A percentile compares a stretch with the other conserved stretches of the same genome.
phyloP scores from a whole-genome alignment of 1,140 invertebrate species.

The Lamellibrachia luymesi region DNA sequence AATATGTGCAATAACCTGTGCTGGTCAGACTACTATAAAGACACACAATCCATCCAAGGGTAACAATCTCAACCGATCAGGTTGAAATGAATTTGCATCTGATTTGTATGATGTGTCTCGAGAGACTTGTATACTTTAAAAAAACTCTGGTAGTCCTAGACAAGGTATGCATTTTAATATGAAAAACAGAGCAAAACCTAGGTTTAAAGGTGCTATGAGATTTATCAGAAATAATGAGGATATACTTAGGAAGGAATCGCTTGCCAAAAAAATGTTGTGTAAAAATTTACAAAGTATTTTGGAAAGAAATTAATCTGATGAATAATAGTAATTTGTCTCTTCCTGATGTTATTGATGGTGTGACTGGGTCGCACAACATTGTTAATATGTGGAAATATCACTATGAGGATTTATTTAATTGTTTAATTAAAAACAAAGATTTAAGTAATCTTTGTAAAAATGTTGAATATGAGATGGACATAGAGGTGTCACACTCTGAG shows the following conservation, averaged over 20 bases:
- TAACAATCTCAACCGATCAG: constrained; percentile 6
- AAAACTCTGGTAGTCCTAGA: constrained; percentile 12
- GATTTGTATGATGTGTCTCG: constrained; percentile 14
- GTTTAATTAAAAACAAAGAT: neutral
- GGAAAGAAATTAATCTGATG: neutral
- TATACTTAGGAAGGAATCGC: constrained; percentile 11
- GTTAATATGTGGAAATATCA: neutral
- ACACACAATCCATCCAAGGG: constrained; percentile 10
- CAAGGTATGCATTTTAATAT: neutral
- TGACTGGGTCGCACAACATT: neutral
- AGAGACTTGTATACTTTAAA: neutral
- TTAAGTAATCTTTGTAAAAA: neutral
- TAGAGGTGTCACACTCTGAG: neutral
- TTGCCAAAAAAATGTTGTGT: neutral
- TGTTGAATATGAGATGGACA: neutral
- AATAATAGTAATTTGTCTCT: neutral
- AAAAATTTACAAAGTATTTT: neutral
- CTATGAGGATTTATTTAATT: neutral
- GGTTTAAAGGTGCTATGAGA: constrained; percentile 18
- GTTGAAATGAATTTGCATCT: constrained; percentile 15
- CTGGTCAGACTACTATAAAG: constrained; percentile 4
- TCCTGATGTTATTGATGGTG: neutral
- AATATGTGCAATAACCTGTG: constrained; percentile 13
- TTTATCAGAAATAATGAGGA: constrained; percentile 9
- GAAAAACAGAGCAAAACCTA: constrained; percentile 16